A percentile compares a stretch with the other conserved stretches of the same genome.
Conservation (phyloP, 2,888 invertebrate genomes). For the Sarcophaga subvicina region DNA sequence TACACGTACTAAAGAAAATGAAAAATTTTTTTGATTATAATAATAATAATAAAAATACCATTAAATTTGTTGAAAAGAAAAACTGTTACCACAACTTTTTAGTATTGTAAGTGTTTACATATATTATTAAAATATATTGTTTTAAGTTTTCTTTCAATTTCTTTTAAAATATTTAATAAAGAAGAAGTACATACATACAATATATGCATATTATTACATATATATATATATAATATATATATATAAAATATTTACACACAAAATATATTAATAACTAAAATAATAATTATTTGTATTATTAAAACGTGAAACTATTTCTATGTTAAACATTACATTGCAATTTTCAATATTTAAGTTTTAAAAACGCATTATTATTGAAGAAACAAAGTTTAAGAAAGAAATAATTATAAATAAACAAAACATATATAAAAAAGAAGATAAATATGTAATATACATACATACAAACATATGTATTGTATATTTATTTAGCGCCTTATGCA, state of each 20-base stretch:
- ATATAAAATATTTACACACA: too few relatives aligned
- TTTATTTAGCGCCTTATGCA: conserved; percentile 67
- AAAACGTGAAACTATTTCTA: conserved; percentile 46
- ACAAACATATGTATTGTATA: conserved; percentile 41
- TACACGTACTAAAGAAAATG: background rate
- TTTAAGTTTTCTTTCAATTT: conserved; percentile 49
- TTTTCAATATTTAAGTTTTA: conserved; percentile 65
- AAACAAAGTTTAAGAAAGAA: conserved; percentile 24
- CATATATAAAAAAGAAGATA: conserved; percentile 35
- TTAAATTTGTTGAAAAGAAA: conserved; percentile 51
- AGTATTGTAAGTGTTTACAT: conserved; percentile 60
- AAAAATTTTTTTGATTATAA: background rate
- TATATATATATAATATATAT: too few relatives aligned
- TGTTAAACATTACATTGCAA: conserved; percentile 63
- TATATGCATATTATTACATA: background rate
- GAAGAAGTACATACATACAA: background rate
- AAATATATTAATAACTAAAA: conserved; percentile 44
- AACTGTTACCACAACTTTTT: conserved; percentile 63
- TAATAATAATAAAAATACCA: background rate
- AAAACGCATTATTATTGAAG: conserved; percentile 66
- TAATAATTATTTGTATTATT: conserved; percentile 2
- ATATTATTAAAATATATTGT: conserved; percentile 37
- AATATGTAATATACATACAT: conserved; percentile 17
- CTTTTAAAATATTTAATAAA: background rate
- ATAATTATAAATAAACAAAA: conserved; percentile 44